These are phyloP conservation scores for Camelus bactrianus DNA, from an alignment of 2,113 vertebrate species.

Conservation along the genomic window DNA sequence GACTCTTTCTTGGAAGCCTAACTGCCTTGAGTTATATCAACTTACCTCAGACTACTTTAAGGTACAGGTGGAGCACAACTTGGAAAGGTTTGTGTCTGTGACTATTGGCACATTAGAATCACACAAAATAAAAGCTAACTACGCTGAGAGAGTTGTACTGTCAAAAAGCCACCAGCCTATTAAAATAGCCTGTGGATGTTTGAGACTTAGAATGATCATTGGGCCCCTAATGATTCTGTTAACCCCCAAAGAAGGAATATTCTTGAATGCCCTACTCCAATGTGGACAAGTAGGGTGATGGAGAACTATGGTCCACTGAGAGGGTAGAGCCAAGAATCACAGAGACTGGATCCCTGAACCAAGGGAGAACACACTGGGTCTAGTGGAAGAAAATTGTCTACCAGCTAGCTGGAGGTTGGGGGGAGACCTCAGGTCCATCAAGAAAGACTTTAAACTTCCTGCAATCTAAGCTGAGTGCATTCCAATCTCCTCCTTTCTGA, in stretches of 20 bases:
- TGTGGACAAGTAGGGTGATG: not conserved
- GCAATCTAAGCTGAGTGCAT: not conserved
- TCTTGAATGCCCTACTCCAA: not conserved
- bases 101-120: not conserved
- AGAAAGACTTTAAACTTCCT: not conserved
- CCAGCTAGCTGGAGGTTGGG: not conserved
- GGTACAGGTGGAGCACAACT: not conserved
- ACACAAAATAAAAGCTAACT: not conserved
- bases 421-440: not conserved
- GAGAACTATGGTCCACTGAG: not conserved
- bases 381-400: not conserved
- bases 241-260: not conserved
- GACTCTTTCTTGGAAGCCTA: not conserved
- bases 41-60: not conserved
- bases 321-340: not conserved
- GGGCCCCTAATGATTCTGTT: not conserved
- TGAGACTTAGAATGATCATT: not conserved
- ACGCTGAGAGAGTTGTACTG: not conserved
- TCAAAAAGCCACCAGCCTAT: not conserved
- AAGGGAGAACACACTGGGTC: too few species aligned
- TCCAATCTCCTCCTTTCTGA: not conserved
- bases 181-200: not conserved
- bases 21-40: not conserved
- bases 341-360: not conserved
- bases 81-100: not conserved